These are phyloP conservation scores for Corythoichthys haematopterus DNA, from an alignment of 2,113 vertebrate genomes.

Conservation along the genomic window DNA sequence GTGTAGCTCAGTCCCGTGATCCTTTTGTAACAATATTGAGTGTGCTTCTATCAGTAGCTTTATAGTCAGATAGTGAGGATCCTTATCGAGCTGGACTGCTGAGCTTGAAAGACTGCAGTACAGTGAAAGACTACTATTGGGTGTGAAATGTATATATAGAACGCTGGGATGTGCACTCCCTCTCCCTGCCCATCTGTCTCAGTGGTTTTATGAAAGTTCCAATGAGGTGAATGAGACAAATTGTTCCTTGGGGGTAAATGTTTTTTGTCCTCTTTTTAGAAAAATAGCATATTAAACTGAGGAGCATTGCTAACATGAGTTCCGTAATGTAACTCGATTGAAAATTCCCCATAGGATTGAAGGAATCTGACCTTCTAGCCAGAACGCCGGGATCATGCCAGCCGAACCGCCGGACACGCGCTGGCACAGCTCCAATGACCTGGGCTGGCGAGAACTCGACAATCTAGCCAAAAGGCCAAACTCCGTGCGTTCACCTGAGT, in stretches of 20 bases:
- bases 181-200: constrained; percentile 33
- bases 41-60: constrained; percentile 29
- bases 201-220: constrained; percentile 25
- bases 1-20: neutral
- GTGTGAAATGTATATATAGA: constrained; percentile 55
- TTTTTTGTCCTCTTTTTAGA: neutral
- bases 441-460: no score
- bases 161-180: constrained; percentile 43
- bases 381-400: no score
- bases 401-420: no score
- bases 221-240: constrained; percentile 24
- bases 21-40: constrained; percentile 17
- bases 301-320: neutral
- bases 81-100: constrained; percentile 45
- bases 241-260: constrained; percentile 11
- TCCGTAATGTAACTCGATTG: no score
- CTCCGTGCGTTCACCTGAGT: no score
- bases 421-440: no score
- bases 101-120: constrained; percentile 40
- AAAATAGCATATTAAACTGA: constrained; percentile 19
- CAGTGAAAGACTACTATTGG: constrained; percentile 42
- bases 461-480: no score
- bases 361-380: no score
- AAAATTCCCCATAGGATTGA: no score
- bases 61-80: constrained; percentile 50